phyloP scores from a whole-genome alignment of 2,888 invertebrate species.

The Melangyna quadrimaculata region DNA sequence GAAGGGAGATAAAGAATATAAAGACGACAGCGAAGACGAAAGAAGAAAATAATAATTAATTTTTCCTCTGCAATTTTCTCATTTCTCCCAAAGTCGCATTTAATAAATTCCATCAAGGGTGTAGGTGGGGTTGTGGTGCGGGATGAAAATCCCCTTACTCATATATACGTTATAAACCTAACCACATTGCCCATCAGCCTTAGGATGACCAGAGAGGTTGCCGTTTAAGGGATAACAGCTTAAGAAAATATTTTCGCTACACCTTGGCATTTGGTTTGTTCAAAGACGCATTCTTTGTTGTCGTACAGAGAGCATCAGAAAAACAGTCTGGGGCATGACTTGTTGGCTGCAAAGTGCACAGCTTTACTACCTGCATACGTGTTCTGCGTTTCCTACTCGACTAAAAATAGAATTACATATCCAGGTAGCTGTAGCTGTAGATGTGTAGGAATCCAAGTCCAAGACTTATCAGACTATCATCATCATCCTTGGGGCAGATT shows the following conservation, averaged over 20 bases:
- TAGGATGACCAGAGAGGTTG: constrained; percentile 48
- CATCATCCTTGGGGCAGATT: constrained; percentile 56
- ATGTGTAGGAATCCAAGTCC: too few species aligned
- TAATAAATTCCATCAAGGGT: constrained; percentile 61
- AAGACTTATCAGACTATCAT: constrained; percentile 29
- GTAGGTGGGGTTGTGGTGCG: neutral
- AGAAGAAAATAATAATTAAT: constrained; percentile 69
- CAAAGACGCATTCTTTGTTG: constrained; percentile 63
- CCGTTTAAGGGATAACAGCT: constrained; percentile 59
- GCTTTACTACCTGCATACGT: constrained; percentile 59
- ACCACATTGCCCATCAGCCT: neutral
- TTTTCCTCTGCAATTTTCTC: constrained; percentile 72
- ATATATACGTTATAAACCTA: too few species aligned
- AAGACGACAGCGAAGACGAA: constrained; percentile 30
- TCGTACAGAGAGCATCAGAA: constrained; percentile 38
- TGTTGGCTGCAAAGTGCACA: constrained; percentile 54
- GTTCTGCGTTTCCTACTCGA: constrained; percentile 24
- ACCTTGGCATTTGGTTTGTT: constrained; percentile 65
- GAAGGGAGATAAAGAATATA: constrained; percentile 24
- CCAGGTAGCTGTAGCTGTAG: constrained; percentile 6
- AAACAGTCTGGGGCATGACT: constrained; percentile 36
- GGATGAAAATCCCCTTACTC: constrained; percentile 9
- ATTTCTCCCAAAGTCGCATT: constrained; percentile 71
- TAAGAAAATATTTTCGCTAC: constrained; percentile 70
- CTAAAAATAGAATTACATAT: constrained; percentile 11